These are phyloP conservation scores for Ctenomys sociabilis DNA, from an alignment of 2,113 vertebrate species.

Conservation along the genomic window DNA sequence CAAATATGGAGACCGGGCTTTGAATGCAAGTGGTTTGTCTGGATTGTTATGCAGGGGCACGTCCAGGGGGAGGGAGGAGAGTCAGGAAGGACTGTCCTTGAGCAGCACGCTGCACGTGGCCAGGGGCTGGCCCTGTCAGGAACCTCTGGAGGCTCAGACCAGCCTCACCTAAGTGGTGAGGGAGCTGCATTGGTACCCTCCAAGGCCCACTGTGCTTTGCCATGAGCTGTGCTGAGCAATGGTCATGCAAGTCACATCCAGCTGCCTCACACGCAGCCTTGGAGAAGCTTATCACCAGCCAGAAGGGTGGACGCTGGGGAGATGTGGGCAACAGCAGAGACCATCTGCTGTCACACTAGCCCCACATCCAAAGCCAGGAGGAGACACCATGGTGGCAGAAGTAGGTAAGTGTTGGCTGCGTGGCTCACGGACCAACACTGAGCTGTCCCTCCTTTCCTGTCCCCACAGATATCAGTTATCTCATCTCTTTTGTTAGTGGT, in stretches of 20 bases:
- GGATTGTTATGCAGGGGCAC: neutral
- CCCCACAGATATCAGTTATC: neutral
- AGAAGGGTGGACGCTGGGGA: no score
- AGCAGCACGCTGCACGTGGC: accelerated
- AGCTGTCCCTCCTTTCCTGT: accelerated
- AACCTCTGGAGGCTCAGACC: neutral
- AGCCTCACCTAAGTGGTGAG: neutral
- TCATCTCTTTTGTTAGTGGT: neutral
- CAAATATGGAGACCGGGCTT: neutral
- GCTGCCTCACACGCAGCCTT: accelerated
- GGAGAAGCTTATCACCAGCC: accelerated
- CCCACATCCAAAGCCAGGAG: neutral
- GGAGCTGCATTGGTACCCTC: neutral
- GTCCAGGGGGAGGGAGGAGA: neutral
- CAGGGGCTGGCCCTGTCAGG: accelerated
- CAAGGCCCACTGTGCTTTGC: accelerated
- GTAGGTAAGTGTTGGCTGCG: neutral
- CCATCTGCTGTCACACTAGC: no score
- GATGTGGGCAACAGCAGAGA: accelerated
- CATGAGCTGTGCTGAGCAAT: accelerated
- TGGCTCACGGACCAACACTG: accelerated
- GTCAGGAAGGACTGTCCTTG: accelerated
- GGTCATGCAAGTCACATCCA: accelerated
- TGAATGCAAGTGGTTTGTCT: neutral
- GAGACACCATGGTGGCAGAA: accelerated